These are phyloP conservation scores for Silurus asotus DNA, from an alignment of 2,113 vertebrate genomes.

Conservation along the genomic window DNA sequence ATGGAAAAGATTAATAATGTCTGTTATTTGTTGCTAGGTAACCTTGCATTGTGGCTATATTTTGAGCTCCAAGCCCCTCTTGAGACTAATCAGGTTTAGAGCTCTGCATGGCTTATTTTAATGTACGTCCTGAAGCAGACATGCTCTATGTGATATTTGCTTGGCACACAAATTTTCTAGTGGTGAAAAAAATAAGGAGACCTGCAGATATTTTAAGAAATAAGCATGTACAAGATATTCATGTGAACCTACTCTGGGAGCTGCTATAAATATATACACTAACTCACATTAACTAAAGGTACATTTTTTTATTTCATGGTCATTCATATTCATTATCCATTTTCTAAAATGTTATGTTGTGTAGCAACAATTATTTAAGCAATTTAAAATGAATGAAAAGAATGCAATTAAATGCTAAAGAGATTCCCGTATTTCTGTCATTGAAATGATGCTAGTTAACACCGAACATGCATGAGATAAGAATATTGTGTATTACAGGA, in stretches of 20 bases:
- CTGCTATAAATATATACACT: not conserved
- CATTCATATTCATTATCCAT: not conserved
- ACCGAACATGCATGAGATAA: not conserved
- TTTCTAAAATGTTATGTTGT: not conserved
- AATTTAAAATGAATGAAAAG: not conserved
- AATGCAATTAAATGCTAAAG: not conserved
- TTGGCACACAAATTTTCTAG: constrained; percentile 45
- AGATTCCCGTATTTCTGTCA: not conserved
- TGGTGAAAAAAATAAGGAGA: constrained; percentile 10
- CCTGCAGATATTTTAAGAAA: not conserved
- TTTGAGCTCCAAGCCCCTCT: constrained; percentile 50
- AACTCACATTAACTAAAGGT: not conserved
- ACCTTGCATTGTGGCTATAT: constrained; percentile 51
- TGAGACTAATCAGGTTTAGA: constrained; percentile 58
- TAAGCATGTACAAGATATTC: not conserved
- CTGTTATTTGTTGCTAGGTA: constrained; percentile 64
- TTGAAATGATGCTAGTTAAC: not conserved
- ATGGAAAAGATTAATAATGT: constrained; percentile 45
- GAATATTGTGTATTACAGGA: not conserved
- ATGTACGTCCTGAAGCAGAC: constrained; percentile 48
- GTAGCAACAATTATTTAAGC: not conserved
- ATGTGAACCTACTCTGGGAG: not conserved
- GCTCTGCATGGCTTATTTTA: constrained; percentile 47
- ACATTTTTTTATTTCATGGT: not conserved
- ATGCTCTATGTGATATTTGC: constrained; percentile 55